These are phyloP conservation scores for Papio anubis DNA, from an alignment of 2,113 vertebrate species.

Conservation along the genomic window DNA sequence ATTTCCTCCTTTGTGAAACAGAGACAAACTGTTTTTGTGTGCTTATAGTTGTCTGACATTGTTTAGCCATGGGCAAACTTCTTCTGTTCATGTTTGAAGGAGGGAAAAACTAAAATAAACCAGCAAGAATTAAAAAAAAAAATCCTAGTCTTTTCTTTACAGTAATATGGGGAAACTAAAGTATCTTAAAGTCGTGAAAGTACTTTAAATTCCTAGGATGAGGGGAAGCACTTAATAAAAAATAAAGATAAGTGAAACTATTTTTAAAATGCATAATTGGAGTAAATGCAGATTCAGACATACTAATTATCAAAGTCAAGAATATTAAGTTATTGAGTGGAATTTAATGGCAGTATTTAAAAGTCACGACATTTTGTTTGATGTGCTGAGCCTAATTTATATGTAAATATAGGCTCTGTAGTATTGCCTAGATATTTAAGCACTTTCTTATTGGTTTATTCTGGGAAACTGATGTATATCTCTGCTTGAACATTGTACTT, in stretches of 20 bases:
- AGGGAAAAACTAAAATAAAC: background rate
- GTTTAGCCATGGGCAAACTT: background rate
- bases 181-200: background rate
- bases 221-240: constrained; percentile 42
- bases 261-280: constrained; percentile 22
- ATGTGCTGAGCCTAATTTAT: constrained; percentile 62
- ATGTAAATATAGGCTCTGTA: constrained; percentile 56
- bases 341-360: constrained; percentile 52
- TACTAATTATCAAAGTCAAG: constrained; percentile 54
- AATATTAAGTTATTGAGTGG: constrained; percentile 55
- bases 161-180: background rate
- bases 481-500: constrained; percentile 40
- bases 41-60: background rate
- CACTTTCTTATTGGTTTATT: constrained; percentile 10
- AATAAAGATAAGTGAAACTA: constrained; percentile 29
- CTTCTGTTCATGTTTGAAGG: background rate
- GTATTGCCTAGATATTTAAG: constrained; percentile 40
- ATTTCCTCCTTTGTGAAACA: background rate
- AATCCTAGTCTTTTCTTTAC: background rate
- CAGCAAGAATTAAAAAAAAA: constrained; percentile 5
- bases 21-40: background rate
- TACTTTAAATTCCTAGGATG: background rate
- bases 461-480: constrained; percentile 24
- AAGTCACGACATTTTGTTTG: constrained; percentile 61
- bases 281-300: constrained; percentile 1